phyloP scores from a whole-genome alignment of 1,140 invertebrate species.

The Caenorhabditis latens region DNA sequence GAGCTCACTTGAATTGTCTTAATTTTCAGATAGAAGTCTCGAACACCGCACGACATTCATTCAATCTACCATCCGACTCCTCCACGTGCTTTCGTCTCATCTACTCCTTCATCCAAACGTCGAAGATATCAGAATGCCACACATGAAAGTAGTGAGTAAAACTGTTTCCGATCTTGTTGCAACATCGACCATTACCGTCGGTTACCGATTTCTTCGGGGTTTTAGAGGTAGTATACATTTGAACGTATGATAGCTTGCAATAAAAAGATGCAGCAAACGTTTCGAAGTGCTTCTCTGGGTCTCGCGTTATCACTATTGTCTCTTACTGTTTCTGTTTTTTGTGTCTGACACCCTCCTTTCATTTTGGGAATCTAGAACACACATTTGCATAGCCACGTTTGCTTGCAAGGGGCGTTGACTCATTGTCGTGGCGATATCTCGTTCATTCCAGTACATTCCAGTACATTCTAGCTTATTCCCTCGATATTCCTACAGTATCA shows the following conservation, averaged over 20 bases:
- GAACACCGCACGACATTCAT: conserved; percentile 14
- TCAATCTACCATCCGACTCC: conserved; percentile 25
- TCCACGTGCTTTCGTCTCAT: conserved; percentile 19
- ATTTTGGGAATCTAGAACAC: not conserved
- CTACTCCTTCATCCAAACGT: conserved; percentile 16
- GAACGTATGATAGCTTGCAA: not conserved
- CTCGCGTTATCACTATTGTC: not conserved
- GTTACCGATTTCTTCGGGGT: too few species aligned
- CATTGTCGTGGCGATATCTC: too few species aligned
- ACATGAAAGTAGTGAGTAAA: conserved; percentile 83
- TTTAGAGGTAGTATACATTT: not conserved
- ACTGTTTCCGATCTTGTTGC: not conserved
- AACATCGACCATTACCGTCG: too few species aligned
- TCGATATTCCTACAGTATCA: too few species aligned
- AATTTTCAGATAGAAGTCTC: conserved; percentile 21
- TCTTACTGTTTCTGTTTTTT: conserved; percentile 15
- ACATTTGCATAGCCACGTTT: not conserved
- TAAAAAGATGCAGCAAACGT: not conserved
- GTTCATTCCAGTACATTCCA: too few species aligned
- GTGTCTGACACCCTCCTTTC: conserved; percentile 1
- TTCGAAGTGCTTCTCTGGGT: not conserved
- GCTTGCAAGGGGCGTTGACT: too few species aligned
- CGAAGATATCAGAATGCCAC: too few species aligned
- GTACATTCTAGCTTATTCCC: too few species aligned
- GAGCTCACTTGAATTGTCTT: not conserved